Conservation (phyloP, 2,797 vertebrate genomes). For the Ataeniobius toweri region DNA sequence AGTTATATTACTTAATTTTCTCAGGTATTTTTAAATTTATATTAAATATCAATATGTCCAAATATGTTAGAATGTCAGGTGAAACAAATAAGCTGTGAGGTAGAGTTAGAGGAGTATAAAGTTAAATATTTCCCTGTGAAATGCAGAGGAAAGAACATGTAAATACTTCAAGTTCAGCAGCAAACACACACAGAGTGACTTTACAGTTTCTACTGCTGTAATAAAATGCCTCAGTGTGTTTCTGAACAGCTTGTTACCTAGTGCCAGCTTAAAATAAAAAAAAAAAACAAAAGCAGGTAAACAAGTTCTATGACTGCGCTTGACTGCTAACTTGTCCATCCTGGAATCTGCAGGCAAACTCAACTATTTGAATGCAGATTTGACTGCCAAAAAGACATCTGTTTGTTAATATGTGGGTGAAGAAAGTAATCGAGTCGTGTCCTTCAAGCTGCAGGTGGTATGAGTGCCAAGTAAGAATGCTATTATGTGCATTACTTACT, state of each 20-base stretch:
- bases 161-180: not conserved
- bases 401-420: not conserved
- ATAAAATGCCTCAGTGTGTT: not conserved
- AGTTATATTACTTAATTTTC: not conserved
- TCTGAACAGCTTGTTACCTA: not conserved
- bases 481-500: not conserved
- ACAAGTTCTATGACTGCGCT: slow-evolving; percentile 1
- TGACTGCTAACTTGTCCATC: slow-evolving; percentile 4
- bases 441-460: not conserved
- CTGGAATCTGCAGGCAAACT: slow-evolving; percentile 12
- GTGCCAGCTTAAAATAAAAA: not conserved
- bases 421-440: not conserved
- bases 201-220: not conserved
- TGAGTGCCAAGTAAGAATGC: not conserved
- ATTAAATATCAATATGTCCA: not conserved
- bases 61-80: not conserved
- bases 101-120: not conserved
- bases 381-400: slow-evolving; percentile 53
- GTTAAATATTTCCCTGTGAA: not conserved
- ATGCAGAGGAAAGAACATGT: not conserved
- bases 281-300: slow-evolving; percentile 5
- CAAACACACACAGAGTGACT: not conserved
- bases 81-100: not conserved
- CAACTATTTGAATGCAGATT: slow-evolving; percentile 60
- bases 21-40: not conserved